A percentile compares a stretch with the other conserved stretches of the same genome.
These are phyloP conservation scores for Agapostemon virescens DNA, from an alignment of 2,888 invertebrate genomes.

Conservation along the genomic window DNA sequence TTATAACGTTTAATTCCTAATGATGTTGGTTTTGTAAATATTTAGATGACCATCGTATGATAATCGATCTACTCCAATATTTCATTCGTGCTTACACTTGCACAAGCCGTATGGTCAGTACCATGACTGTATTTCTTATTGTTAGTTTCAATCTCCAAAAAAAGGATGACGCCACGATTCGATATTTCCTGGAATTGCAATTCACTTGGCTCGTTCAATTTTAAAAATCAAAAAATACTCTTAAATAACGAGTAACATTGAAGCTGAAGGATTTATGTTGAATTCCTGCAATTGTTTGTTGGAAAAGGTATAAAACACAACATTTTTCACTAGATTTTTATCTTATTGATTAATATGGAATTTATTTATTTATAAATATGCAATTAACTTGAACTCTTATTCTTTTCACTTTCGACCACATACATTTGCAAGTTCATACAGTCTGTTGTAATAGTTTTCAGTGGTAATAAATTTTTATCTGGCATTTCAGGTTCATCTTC, in stretches of 20 bases:
- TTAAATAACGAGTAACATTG: not conserved
- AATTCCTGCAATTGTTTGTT: not conserved
- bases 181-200: not conserved
- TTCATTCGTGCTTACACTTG: too few relatives aligned
- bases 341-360: not conserved
- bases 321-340: not conserved
- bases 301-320: not conserved
- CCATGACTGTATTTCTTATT: not conserved
- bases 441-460: constrained; percentile 80
- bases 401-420: constrained; percentile 61
- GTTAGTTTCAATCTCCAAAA: not conserved
- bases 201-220: not conserved
- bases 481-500: constrained; percentile 68
- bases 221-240: not conserved
- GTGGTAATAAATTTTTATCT: constrained; percentile 79
- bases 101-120: too few relatives aligned
- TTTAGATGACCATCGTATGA: too few relatives aligned
- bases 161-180: not conserved
- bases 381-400: constrained; percentile 31
- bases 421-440: constrained; percentile 76
- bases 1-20: too few relatives aligned
- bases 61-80: too few relatives aligned
- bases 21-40: too few relatives aligned
- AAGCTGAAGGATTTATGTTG: not conserved
- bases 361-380: not conserved